Percentiles rank a stretch among this genome's conserved stretches.
Conservation (phyloP, 2,113 vertebrate species). For the Elanoides forficatus region DNA sequence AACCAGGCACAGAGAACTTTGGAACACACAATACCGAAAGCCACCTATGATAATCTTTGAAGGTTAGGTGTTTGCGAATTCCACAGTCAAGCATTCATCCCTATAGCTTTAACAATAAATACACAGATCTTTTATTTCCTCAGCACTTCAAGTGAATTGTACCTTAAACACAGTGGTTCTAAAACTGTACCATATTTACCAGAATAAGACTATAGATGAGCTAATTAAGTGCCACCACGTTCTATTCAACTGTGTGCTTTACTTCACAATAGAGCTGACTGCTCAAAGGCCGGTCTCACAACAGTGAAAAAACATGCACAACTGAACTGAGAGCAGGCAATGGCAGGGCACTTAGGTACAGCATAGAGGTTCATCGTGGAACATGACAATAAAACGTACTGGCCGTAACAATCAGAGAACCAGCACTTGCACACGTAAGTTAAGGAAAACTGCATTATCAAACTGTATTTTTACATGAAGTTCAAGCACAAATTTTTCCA, state of each 20-base stretch:
- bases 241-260: background rate
- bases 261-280: background rate
- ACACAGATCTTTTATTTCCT: background rate
- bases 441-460: background rate
- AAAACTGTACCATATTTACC: background rate
- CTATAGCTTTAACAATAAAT: background rate
- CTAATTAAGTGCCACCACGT: background rate
- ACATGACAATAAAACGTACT: background rate
- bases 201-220: background rate
- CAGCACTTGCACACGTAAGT: background rate
- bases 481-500: constrained; percentile 21
- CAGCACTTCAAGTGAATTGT: background rate
- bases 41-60: background rate
- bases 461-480: background rate
- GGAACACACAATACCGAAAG: constrained; percentile 49
- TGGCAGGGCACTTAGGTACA: background rate
- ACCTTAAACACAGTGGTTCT: background rate
- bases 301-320: background rate
- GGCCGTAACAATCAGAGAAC: background rate
- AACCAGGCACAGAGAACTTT: constrained; percentile 59
- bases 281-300: background rate
- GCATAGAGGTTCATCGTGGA: background rate
- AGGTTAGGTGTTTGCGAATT: constrained; percentile 2
- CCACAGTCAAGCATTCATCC: constrained; percentile 6
- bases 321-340: background rate